Conservation (phyloP, 1,140 invertebrate species). For the Diorhabda sublineata region DNA sequence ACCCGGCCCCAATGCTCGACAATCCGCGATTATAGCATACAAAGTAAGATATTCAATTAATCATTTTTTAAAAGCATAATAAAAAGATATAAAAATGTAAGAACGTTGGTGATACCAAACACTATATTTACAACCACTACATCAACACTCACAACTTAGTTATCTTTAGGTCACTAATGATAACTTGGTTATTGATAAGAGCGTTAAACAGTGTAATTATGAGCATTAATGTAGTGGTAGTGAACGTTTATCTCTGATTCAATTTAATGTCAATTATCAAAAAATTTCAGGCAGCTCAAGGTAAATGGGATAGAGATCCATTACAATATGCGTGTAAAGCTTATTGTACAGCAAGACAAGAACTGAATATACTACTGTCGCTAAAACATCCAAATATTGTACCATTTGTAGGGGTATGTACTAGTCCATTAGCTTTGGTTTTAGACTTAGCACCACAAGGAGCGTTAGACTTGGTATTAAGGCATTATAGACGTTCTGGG, state of each 20-base stretch:
- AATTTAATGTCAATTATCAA: too few relatives aligned
- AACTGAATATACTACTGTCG: conserved; percentile 82
- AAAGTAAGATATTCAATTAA: conserved; percentile 48
- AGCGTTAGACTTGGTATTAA: conserved; percentile 76
- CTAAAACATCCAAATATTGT: conserved; percentile 89
- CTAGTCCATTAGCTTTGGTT: conserved; percentile 84
- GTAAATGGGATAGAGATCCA: conserved; percentile 88
- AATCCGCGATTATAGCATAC: conserved; percentile 71
- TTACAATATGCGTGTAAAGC: conserved; percentile 89
- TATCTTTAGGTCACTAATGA: too few relatives aligned
- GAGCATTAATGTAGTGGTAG: too few relatives aligned
- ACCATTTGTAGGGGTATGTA: conserved; percentile 83
- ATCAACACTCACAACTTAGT: too few relatives aligned
- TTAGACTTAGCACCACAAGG: conserved; percentile 89
- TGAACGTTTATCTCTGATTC: not conserved
- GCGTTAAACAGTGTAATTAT: too few relatives aligned
- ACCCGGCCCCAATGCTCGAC: conserved; percentile 72
- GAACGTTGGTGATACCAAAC: too few relatives aligned
- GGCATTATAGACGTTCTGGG: conserved; percentile 78
- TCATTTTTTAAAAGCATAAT: too few relatives aligned
- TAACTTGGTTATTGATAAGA: too few relatives aligned
- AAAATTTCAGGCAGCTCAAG: conserved; percentile 53
- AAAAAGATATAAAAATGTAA: too few relatives aligned
- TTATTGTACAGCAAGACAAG: conserved; percentile 91
- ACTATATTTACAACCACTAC: too few relatives aligned